Evolutionary conservation across 2,113 vertebrate species (phyloP).

Genomic region (Microtus pennsylvanicus): DNA sequence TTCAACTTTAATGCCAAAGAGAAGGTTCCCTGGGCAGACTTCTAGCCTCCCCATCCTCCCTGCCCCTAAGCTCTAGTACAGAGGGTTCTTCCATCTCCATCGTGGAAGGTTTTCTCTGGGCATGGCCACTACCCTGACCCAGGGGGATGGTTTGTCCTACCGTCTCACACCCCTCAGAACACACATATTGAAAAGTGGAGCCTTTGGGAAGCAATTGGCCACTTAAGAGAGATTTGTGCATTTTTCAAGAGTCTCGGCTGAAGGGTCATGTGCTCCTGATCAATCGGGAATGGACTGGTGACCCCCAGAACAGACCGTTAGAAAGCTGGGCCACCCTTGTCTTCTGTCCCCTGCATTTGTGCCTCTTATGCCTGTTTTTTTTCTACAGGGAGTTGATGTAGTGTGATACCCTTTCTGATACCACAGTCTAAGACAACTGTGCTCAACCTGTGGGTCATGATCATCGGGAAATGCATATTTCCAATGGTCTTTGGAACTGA

Average conservation of each 20-base stretch:
- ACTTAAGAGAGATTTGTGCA: background rate
- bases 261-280: background rate
- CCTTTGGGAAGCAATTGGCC: background rate
- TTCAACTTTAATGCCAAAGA: background rate
- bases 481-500: background rate
- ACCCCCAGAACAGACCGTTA: background rate
- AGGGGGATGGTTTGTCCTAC: background rate
- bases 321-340: background rate
- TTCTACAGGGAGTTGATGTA: background rate
- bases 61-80: background rate
- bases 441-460: background rate
- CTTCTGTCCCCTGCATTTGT: background rate
- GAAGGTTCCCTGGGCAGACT: background rate
- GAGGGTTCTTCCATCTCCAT: background rate
- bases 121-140: background rate
- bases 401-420: background rate
- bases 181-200: background rate
- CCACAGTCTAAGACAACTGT: background rate
- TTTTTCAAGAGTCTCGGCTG: background rate
- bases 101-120: background rate
- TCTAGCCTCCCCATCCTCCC: background rate
- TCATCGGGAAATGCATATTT: background rate
- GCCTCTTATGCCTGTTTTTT: background rate
- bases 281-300: background rate
- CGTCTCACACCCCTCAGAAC: too few species aligned